Evolutionary conservation across 2,888 invertebrate species (phyloP).

Genomic region (Malthinus seriepunctatus): DNA sequence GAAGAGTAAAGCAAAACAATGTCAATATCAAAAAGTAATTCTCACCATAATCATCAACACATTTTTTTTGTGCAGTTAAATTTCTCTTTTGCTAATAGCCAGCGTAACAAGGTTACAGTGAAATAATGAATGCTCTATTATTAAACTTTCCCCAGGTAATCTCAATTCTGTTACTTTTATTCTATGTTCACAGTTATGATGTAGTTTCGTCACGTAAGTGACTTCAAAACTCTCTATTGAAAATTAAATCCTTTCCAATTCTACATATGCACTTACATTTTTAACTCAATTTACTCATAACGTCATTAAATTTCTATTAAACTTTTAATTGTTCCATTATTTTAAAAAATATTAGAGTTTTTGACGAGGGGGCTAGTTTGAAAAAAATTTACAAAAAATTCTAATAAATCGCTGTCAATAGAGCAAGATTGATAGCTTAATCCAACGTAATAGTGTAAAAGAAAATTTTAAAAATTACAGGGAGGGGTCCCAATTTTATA

Average conservation of each 20-base stretch:
- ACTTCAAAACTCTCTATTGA: conserved; percentile 25
- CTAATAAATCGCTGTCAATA: too few relatives aligned
- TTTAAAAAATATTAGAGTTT: too few relatives aligned
- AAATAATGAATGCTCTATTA: conserved; percentile 51
- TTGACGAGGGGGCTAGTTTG: too few relatives aligned
- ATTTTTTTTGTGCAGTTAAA: conserved; percentile 31
- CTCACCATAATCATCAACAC: conserved; percentile 24
- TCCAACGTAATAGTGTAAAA: too few relatives aligned
- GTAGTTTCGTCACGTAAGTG: conserved; percentile 32
- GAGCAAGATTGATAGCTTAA: too few relatives aligned
- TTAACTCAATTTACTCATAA: not conserved
- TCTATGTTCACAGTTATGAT: conserved; percentile 23
- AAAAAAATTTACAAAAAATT: too few relatives aligned
- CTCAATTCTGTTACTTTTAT: conserved; percentile 31
- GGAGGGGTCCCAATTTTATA: too few relatives aligned
- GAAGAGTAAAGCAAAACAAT: conserved; percentile 16
- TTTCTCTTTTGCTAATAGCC: conserved; percentile 50
- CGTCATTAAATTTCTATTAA: too few relatives aligned
- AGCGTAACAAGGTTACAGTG: conserved; percentile 51
- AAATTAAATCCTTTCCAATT: conserved; percentile 27
- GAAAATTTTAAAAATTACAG: too few relatives aligned
- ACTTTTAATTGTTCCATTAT: too few relatives aligned
- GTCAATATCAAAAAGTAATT: conserved; percentile 24
- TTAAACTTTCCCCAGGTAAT: conserved; percentile 51
- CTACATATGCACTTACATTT: conserved; percentile 17